Evolutionary conservation across 2,888 invertebrate species (phyloP).

Genomic region (Drosophila nr. perissopoda): DNA sequence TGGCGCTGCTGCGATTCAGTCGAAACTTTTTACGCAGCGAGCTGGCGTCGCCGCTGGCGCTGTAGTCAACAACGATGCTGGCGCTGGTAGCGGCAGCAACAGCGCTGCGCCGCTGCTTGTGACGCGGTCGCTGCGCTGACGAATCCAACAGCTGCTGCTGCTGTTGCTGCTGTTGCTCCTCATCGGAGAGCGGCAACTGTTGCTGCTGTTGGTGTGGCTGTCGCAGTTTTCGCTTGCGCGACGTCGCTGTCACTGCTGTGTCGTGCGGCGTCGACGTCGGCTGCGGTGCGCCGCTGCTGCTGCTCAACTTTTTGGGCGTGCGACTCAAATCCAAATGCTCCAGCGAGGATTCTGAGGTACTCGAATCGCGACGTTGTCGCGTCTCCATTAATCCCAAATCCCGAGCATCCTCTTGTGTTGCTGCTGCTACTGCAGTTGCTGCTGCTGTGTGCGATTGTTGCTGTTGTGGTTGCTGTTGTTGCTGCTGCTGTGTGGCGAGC

Average conservation of each 20-base stretch:
- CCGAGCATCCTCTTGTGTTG: slow-evolving; percentile 11
- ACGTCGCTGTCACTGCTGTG: slow-evolving; percentile 51
- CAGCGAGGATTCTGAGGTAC: slow-evolving; percentile 84
- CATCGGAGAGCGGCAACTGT: slow-evolving; percentile 61
- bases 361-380: slow-evolving; percentile 83
- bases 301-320: slow-evolving; percentile 81
- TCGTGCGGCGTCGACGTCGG: slow-evolving; percentile 80
- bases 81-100: slow-evolving; percentile 51
- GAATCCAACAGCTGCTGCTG: slow-evolving; percentile 34
- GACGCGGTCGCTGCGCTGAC: slow-evolving; percentile 66
- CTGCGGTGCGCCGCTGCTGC: slow-evolving; percentile 63
- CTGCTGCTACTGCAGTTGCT: slow-evolving; percentile 22
- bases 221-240: slow-evolving; percentile 54
- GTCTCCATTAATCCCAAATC: slow-evolving; percentile 73
- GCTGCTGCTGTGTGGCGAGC: slow-evolving; percentile 62
- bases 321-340: slow-evolving; percentile 84
- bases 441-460: slow-evolving; percentile 16
- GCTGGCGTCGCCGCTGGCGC: slow-evolving; percentile 59
- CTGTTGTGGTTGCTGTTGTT: slow-evolving; percentile 18
- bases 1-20: slow-evolving; percentile 73
- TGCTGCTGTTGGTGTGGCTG: slow-evolving; percentile 25
- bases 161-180: slow-evolving; percentile 54
- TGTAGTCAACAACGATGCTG: slow-evolving; percentile 75
- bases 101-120: slow-evolving; percentile 79
- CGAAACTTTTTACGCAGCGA: slow-evolving; percentile 85